Conservation (phyloP, 1,140 invertebrate genomes). For the Aphelenchoides avenae region DNA sequence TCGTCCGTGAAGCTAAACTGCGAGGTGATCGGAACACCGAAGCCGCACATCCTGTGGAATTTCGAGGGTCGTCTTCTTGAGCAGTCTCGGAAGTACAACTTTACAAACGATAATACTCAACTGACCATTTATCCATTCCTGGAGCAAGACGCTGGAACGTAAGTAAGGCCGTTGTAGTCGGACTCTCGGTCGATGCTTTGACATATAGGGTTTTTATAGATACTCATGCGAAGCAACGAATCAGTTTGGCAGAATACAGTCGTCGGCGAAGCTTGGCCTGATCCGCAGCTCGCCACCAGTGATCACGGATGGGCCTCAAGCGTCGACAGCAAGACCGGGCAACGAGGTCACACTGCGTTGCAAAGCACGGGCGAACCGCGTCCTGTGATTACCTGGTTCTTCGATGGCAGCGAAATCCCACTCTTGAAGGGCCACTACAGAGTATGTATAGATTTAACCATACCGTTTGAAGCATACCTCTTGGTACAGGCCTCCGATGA, state of each 20-base stretch:
- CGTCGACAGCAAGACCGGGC: conserved; percentile 22
- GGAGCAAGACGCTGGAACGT: conserved; percentile 54
- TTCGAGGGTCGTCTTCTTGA: conserved; percentile 43
- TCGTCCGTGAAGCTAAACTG: conserved; percentile 50
- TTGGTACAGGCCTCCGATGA: conserved; percentile 34
- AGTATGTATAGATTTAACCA: conserved; percentile 11
- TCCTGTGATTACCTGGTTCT: conserved; percentile 53
- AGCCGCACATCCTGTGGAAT: conserved; percentile 51
- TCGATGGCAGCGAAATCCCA: conserved; percentile 55
- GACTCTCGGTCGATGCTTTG: background rate
- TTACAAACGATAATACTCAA: conserved; percentile 39
- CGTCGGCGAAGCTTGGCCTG: conserved; percentile 18
- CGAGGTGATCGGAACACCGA: conserved; percentile 49
- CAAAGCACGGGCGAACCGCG: conserved; percentile 39
- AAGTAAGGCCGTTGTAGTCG: background rate
- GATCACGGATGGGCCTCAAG: conserved; percentile 38
- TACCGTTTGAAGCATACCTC: background rate
- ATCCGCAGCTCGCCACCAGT: conserved; percentile 37
- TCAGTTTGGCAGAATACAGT: conserved; percentile 32
- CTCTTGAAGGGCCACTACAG: conserved; percentile 44
- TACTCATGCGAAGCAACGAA: conserved; percentile 52
- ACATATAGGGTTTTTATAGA: conserved; percentile 17
- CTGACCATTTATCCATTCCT: conserved; percentile 56
- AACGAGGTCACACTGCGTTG: conserved; percentile 27
- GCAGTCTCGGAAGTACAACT: conserved; percentile 39